These are phyloP conservation scores for Aegotheles bennettii DNA, from an alignment of 2,113 vertebrate species.

Conservation along the genomic window DNA sequence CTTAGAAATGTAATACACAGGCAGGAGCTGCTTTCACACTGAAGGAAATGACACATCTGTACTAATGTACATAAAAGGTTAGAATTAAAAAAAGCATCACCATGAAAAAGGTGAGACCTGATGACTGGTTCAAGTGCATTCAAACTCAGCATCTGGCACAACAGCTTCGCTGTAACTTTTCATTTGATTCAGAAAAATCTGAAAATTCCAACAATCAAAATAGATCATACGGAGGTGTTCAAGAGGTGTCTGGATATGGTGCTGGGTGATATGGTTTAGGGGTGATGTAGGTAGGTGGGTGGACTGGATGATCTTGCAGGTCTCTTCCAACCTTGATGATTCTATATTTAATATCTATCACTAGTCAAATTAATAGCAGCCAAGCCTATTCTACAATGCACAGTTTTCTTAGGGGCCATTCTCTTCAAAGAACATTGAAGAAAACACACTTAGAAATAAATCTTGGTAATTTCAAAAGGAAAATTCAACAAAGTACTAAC, in stretches of 20 bases:
- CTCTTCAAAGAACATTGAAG: neutral
- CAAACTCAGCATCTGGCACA: neutral
- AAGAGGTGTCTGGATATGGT: too few relatives aligned
- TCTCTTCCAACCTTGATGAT: too few relatives aligned
- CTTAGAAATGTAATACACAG: neutral
- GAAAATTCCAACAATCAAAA: neutral
- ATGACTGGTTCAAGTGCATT: neutral
- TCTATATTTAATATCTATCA: neutral
- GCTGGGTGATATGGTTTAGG: too few relatives aligned
- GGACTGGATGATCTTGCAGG: too few relatives aligned
- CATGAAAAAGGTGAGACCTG: neutral
- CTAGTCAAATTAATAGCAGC: neutral
- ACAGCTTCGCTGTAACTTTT: neutral
- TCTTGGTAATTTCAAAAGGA: neutral
- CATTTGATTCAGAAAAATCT: neutral
- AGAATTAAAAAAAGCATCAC: neutral
- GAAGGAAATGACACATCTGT: neutral
- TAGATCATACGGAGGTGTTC: too few relatives aligned
- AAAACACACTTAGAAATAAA: neutral
- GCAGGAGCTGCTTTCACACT: neutral
- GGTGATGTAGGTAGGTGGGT: too few relatives aligned
- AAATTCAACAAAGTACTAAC: neutral
- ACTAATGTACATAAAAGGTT: neutral
- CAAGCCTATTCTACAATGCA: neutral
- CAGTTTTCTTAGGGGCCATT: neutral